These are phyloP conservation scores for Pangasius sanitwongsei DNA, from an alignment of 2,797 vertebrate species.

Conservation along the genomic window DNA sequence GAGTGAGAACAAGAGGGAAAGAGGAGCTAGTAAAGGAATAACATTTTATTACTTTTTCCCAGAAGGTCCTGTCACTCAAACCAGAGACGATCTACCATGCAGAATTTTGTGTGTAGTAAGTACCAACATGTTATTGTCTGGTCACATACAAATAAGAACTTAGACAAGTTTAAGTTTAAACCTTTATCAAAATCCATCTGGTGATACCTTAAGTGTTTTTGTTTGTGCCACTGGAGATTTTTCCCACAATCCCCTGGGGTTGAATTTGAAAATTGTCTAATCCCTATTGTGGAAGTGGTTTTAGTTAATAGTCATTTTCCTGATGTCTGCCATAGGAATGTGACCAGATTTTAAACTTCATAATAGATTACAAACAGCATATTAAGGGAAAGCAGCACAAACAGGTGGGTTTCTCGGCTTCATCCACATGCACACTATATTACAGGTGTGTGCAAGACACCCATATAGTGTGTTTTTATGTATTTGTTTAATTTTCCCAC, in stretches of 20 bases:
- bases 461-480: too few species aligned
- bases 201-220: neutral
- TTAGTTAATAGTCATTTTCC: neutral
- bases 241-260: neutral
- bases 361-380: constrained; percentile 26
- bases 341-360: neutral
- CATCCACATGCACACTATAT: neutral
- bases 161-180: too few species aligned
- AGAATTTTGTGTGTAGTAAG: constrained; percentile 44
- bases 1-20: neutral
- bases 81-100: neutral
- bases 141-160: neutral
- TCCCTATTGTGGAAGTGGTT: neutral
- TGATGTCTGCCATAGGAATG: constrained; percentile 34
- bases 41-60: neutral
- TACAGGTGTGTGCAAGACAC: neutral
- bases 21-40: neutral
- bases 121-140: neutral
- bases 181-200: neutral
- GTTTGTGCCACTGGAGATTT: neutral
- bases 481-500: neutral
- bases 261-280: neutral
- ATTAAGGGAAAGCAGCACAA: constrained; percentile 12
- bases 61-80: neutral
- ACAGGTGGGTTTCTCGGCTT: constrained; percentile 18